Percentiles rank a stretch among this genome's conserved stretches.
These are phyloP conservation scores for Miltochrista miniata DNA, from an alignment of 2,888 invertebrate species.

Conservation along the genomic window DNA sequence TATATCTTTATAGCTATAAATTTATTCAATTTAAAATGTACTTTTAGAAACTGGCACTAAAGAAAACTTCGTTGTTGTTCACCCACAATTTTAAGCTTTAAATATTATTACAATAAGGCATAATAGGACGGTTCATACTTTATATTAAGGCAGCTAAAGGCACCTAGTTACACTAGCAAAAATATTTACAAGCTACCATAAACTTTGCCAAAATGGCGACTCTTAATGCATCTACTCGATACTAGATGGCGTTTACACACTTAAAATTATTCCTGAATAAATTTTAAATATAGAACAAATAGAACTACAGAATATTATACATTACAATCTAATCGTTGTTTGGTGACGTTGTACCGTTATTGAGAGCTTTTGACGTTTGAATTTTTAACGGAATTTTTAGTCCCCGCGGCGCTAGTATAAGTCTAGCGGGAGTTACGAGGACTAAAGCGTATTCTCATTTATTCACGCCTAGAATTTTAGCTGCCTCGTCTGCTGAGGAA, in stretches of 20 bases:
- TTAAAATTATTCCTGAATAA: slow-evolving; percentile 20
- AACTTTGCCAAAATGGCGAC: slow-evolving; percentile 17
- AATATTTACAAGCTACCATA: slow-evolving; percentile 40
- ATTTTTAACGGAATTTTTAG: slow-evolving; percentile 59
- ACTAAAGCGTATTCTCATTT: slow-evolving; percentile 85
- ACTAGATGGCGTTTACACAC: slow-evolving; percentile 51
- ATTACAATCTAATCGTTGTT: slow-evolving; percentile 52
- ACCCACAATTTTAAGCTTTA: slow-evolving; percentile 59
- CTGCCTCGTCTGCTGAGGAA: slow-evolving; percentile 92
- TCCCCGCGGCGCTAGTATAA: slow-evolving; percentile 76
- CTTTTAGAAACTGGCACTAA: slow-evolving; percentile 71
- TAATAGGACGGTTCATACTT: slow-evolving; percentile 72
- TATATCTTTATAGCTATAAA: slow-evolving; percentile 37
- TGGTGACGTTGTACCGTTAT: slow-evolving; percentile 61
- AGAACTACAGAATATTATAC: slow-evolving; percentile 20
- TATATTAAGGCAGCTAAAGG: slow-evolving; percentile 74
- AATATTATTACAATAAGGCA: slow-evolving; percentile 57
- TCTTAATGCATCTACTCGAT: slow-evolving; percentile 39
- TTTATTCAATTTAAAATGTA: slow-evolving; percentile 64
- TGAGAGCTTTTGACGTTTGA: slow-evolving; percentile 44
- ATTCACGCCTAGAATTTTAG: slow-evolving; percentile 93
- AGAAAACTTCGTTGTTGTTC: slow-evolving; percentile 66
- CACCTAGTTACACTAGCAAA: slow-evolving; percentile 50
- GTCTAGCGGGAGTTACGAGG: slow-evolving; percentile 76
- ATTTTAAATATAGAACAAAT: slow-evolving; percentile 20